phyloP scores from a whole-genome alignment of 2,113 vertebrate species.

The Propithecus coquereli region DNA sequence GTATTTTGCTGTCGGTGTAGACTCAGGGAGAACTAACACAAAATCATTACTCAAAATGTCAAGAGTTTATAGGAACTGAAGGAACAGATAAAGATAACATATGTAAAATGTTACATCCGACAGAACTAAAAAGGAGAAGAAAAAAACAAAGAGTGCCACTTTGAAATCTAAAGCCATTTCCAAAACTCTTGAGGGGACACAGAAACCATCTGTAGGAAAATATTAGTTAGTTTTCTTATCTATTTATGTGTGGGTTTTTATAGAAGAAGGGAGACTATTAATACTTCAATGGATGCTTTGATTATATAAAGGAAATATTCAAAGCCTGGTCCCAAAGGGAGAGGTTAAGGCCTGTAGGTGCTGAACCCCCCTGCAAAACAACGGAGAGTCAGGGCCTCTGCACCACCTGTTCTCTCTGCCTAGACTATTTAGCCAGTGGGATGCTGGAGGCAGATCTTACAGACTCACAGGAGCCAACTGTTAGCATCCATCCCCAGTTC shows the following conservation, averaged over 20 bases:
- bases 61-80: background rate
- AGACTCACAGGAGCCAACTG: background rate
- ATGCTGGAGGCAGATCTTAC: no score
- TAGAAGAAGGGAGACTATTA: background rate
- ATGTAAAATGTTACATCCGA: background rate
- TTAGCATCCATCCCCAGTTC: background rate
- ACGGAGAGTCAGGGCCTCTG: background rate
- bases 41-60: background rate
- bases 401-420: background rate
- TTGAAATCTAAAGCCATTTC: background rate
- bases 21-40: background rate
- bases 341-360: background rate
- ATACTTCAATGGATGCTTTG: background rate
- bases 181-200: background rate
- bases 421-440: no score
- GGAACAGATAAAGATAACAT: background rate
- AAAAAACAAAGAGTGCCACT: background rate
- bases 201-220: background rate
- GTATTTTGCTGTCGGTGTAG: background rate
- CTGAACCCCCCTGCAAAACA: background rate
- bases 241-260: background rate
- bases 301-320: background rate
- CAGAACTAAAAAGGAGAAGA: background rate
- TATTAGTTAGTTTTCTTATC: background rate
- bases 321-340: background rate